Evolutionary conservation across 1,140 invertebrate species (phyloP), one percentile per base, ranked within the genome.

Genomic region (Heliothis virescens): DNA sequence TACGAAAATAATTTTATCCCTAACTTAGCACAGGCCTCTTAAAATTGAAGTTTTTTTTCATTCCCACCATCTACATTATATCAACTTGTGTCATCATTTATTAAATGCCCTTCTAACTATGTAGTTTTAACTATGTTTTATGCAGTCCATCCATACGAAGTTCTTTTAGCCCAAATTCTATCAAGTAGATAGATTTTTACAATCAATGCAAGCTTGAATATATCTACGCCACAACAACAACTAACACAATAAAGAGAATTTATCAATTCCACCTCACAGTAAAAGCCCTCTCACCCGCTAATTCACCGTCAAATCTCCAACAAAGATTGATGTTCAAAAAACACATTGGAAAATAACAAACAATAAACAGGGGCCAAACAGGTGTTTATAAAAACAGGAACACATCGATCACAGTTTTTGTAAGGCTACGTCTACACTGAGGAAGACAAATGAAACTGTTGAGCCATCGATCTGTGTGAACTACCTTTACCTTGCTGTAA

Each of bases 331-430:
- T 76, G 74, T 50, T 62, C 60, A 29, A 53, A 76, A 76, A 76
- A 65, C 13, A 55, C 34, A 15, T 63, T 55, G 41, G 47, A 65
- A 65, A 62, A 63, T 50, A 65, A 77, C 63, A 69, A 80, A 72
- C 29, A 79, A 57, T 48, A 50, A 79, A 82, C 77, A 63, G 47
- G 34, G 29, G 57, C 52, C 57, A 75, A 83, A 81, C 82, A 83
- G 79, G 79, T 83, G 82, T 83, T 79, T 67, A 65, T 82, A 82
- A 80, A 79, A 79, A 79, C 62, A 26, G 41, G 52, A 52, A 53
- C 63, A 21, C 79, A 81, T 80, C 82, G 65, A 77, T 79, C 77
- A 83, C 77, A 53, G 77, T 81, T 83, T 81, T 83, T 83, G 71
- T 69, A 50, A 57, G 2, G 12, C 7, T 62, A 16, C 50, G 65